Evolutionary conservation across 2,113 vertebrate species (phyloP).

Genomic region (Thamnaconus septentrionalis): DNA sequence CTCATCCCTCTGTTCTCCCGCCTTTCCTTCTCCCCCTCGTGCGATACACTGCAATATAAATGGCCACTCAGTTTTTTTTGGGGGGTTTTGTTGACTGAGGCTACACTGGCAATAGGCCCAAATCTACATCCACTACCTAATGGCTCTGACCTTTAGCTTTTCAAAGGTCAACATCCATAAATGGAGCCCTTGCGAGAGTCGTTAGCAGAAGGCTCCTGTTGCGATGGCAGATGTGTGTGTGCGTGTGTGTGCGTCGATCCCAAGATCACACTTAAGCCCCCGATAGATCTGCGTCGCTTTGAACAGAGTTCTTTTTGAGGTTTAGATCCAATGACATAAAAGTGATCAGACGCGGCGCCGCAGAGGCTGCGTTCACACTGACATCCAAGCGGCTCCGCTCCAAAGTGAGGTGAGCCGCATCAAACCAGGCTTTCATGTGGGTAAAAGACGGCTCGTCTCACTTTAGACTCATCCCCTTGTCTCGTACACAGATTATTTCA

Average conservation of each 20-base stretch:
- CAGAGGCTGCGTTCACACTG: too few relatives aligned
- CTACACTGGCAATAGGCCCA: not conserved
- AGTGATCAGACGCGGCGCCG: too few relatives aligned
- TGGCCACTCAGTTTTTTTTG: slow-evolving; percentile 8
- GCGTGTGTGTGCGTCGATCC: not conserved
- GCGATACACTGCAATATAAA: not conserved
- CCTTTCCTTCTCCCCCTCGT: not conserved
- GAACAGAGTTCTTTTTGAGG: too few relatives aligned
- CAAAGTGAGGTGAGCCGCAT: too few relatives aligned
- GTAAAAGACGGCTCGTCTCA: too few relatives aligned
- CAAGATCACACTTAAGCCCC: not conserved
- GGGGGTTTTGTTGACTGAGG: not conserved
- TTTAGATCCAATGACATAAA: too few relatives aligned
- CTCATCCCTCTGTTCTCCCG: not conserved
- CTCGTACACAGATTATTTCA: too few relatives aligned
- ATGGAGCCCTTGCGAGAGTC: slow-evolving; percentile 26
- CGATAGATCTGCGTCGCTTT: too few relatives aligned
- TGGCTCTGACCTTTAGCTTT: slow-evolving; percentile 52
- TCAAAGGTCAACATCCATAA: slow-evolving; percentile 54
- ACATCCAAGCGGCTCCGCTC: too few relatives aligned
- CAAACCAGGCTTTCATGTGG: too few relatives aligned
- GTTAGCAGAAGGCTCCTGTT: slow-evolving; percentile 36
- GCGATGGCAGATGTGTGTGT: not conserved
- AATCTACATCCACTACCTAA: slow-evolving; percentile 27
- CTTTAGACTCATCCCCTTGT: too few relatives aligned